Percentiles rank a stretch among this genome's conserved stretches.
Evolutionary conservation across 1,140 invertebrate species (phyloP).

Genomic region (Pseudomyrmex dendroicus): DNA sequence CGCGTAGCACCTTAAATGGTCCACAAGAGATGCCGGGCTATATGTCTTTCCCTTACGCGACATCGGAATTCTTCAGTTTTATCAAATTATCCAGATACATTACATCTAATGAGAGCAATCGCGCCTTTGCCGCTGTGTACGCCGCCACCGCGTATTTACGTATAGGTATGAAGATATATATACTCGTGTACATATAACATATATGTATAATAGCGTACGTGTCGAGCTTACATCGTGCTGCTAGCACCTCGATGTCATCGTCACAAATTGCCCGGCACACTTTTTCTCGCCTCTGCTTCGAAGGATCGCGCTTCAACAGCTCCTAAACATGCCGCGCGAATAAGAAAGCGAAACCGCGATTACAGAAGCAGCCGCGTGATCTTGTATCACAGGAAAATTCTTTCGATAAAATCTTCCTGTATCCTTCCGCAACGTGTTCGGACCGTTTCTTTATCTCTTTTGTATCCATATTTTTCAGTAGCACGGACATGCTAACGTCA

Average conservation of each 20-base stretch:
- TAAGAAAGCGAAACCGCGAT: slow-evolving; percentile 52
- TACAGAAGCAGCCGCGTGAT: slow-evolving; percentile 48
- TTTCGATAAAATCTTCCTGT: not conserved
- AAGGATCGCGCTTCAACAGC: slow-evolving; percentile 74
- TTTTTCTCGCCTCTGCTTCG: slow-evolving; percentile 72
- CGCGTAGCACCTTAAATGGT: slow-evolving; percentile 60
- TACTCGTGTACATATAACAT: slow-evolving; percentile 22
- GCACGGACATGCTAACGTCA: no score
- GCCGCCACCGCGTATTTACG: slow-evolving; percentile 60
- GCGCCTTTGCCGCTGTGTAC: slow-evolving; percentile 62
- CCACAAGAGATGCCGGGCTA: slow-evolving; percentile 46
- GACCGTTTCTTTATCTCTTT: not conserved
- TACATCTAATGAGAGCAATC: slow-evolving; percentile 78
- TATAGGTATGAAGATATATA: slow-evolving; percentile 67
- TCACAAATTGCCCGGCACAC: slow-evolving; percentile 76
- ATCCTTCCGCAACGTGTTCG: not conserved
- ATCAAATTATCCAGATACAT: slow-evolving; percentile 80
- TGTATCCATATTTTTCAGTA: not conserved
- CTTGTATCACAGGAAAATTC: slow-evolving; percentile 22
- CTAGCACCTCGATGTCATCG: slow-evolving; percentile 73
- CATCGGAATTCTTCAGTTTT: slow-evolving; percentile 80
- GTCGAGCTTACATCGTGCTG: slow-evolving; percentile 63
- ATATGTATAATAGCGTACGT: slow-evolving; percentile 20
- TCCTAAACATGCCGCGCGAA: slow-evolving; percentile 76
- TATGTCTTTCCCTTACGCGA: slow-evolving; percentile 77